Percentiles rank a stretch among this genome's conserved stretches.
These are phyloP conservation scores for Battus philenor DNA, from an alignment of 1,140 invertebrate genomes.

Conservation along the genomic window DNA sequence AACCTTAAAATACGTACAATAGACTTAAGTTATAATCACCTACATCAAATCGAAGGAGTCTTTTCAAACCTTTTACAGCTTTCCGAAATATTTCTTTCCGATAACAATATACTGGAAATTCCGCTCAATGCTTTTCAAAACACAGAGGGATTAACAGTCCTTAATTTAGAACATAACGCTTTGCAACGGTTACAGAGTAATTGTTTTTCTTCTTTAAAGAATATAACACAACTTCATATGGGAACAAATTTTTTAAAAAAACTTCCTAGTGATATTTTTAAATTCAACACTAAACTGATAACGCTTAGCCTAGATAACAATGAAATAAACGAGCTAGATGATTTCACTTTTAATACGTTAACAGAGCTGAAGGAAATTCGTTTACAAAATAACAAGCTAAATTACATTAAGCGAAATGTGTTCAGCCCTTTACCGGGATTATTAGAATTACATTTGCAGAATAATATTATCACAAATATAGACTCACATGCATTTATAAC, in stretches of 20 bases:
- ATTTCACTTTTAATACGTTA: conserved; percentile 86
- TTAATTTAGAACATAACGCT: conserved; percentile 92
- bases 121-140: conserved; percentile 88
- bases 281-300: conserved; percentile 83
- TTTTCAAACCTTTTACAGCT: conserved; percentile 88
- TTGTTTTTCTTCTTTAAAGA: conserved; percentile 82
- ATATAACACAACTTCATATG: conserved; percentile 89
- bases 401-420: conserved; percentile 84
- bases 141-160: conserved; percentile 84
- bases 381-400: conserved; percentile 89
- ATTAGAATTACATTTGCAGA: conserved; percentile 90
- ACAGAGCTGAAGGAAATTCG: conserved; percentile 87
- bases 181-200: conserved; percentile 85
- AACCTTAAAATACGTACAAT: conserved; percentile 87
- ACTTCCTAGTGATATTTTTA: conserved; percentile 85
- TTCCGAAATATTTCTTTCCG: conserved; percentile 88
- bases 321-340: conserved; percentile 86
- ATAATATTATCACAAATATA: conserved; percentile 88
- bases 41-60: conserved; percentile 88
- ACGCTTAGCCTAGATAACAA: conserved; percentile 95
- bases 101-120: conserved; percentile 93
- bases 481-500: conserved; percentile 89
- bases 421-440: conserved; percentile 88
- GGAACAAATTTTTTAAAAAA: conserved; percentile 90
- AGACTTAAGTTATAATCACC: conserved; percentile 92